Evolutionary conservation across 1,140 invertebrate species (phyloP).

Genomic region (Phymorhynchus buccinoides): DNA sequence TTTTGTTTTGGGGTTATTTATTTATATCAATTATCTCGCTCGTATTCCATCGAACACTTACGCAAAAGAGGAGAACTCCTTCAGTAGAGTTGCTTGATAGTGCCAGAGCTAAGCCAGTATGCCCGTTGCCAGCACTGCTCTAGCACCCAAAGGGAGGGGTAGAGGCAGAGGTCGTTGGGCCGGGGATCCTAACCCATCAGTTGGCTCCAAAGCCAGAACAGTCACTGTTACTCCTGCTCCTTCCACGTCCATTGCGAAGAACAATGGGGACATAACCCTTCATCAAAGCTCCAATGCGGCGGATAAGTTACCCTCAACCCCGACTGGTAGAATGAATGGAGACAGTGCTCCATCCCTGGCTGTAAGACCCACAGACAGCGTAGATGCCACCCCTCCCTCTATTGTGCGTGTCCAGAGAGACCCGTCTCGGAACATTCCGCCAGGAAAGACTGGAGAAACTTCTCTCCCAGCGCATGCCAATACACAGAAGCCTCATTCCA

Average conservation of each 20-base stretch:
- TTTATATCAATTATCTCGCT: too few relatives aligned
- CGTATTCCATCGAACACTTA: too few relatives aligned
- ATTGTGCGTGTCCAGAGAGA: not conserved
- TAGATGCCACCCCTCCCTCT: not conserved
- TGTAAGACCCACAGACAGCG: not conserved
- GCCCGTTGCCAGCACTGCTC: not conserved
- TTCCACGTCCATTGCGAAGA: not conserved
- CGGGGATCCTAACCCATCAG: not conserved
- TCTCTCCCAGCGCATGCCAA: not conserved
- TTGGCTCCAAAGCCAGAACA: not conserved
- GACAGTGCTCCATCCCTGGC: not conserved
- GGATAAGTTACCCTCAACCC: not conserved
- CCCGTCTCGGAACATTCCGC: not conserved
- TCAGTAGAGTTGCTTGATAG: too few relatives aligned
- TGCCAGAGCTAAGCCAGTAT: not conserved
- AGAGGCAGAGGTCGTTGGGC: not conserved
- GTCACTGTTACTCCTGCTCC: not conserved
- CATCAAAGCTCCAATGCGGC: not conserved
- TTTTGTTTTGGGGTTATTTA: too few relatives aligned
- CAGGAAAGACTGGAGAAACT: not conserved
- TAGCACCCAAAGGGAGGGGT: not conserved
- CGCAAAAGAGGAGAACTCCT: too few relatives aligned
- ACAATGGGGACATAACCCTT: not conserved
- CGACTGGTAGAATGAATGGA: not conserved
- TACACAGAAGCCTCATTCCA: not conserved